Percentiles rank a stretch among this genome's conserved stretches.
Evolutionary conservation across 2,797 vertebrate genomes (phyloP).

Genomic region (Telmatherina bonti): DNA sequence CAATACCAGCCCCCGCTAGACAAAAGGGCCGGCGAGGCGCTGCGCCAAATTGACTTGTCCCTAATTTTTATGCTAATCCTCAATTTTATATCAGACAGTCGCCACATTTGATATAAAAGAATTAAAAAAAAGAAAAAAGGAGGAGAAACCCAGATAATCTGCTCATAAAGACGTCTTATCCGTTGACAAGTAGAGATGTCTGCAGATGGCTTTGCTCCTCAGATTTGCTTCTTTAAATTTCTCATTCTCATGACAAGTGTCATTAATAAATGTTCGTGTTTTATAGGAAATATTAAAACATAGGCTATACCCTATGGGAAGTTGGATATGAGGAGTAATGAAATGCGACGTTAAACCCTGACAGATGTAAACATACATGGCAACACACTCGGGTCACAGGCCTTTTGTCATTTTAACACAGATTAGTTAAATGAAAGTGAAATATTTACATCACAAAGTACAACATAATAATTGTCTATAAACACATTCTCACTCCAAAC

Average conservation of each 20-base stretch:
- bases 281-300: constrained; percentile 28
- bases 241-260: constrained; percentile 45
- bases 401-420: constrained; percentile 3
- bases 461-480: constrained; percentile 27
- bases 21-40: constrained; percentile 61
- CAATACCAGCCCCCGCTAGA: constrained; percentile 41
- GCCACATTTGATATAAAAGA: constrained; percentile 71
- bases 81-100: constrained; percentile 67
- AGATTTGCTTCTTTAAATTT: constrained; percentile 45
- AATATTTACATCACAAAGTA: constrained; percentile 21
- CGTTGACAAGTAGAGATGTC: constrained; percentile 64
- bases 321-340: background rate
- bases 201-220: constrained; percentile 60
- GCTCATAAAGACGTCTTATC: constrained; percentile 74
- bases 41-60: constrained; percentile 69
- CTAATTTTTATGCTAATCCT: constrained; percentile 79
- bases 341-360: background rate
- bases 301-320: background rate
- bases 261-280: constrained; percentile 33
- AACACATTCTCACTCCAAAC: constrained; percentile 14
- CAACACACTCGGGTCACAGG: background rate
- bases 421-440: constrained; percentile 28
- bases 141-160: constrained; percentile 69
- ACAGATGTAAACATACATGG: constrained; percentile 8
- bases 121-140: constrained; percentile 69